A percentile compares a stretch with the other conserved stretches of the same genome.
These are phyloP conservation scores for Troglohyphantes excavatus DNA, from an alignment of 2,888 invertebrate species.

Conservation along the genomic window DNA sequence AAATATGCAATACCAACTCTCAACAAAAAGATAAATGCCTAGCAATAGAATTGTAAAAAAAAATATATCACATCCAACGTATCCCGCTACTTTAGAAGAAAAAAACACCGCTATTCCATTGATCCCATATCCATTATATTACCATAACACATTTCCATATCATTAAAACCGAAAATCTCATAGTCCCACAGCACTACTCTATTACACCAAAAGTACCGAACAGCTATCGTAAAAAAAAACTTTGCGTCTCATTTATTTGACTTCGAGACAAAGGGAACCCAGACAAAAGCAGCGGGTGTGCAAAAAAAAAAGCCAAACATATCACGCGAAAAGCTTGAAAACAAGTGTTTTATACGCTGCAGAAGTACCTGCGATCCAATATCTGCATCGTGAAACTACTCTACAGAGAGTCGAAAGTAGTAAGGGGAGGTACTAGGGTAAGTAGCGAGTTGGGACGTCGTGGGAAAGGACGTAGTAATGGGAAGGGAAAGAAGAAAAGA, in stretches of 20 bases:
- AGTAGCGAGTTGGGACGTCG: not conserved
- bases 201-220: not conserved
- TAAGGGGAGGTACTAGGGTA: not conserved
- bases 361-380: conserved; percentile 34
- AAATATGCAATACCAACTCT: no score
- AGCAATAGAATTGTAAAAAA: not conserved
- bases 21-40: no score
- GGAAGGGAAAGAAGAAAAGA: not conserved
- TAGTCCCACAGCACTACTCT: not conserved
- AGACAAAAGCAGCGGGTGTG: not conserved
- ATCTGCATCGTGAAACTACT: conserved; percentile 19
- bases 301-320: conserved; percentile 29
- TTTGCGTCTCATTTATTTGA: conserved; percentile 25
- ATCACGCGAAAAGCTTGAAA: conserved; percentile 19
- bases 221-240: not conserved
- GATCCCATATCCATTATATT: not conserved
- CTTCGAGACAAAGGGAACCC: conserved; percentile 1
- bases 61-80: not conserved
- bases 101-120: not conserved
- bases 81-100: not conserved
- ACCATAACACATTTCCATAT: conserved; percentile 9
- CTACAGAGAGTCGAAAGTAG: not conserved
- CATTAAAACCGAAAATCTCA: not conserved
- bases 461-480: not conserved
- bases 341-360: conserved; percentile 53